Percentiles rank a stretch among this genome's conserved stretches.
phyloP scores from a whole-genome alignment of 2,113 vertebrate genomes.

The Macquaria australasica region DNA sequence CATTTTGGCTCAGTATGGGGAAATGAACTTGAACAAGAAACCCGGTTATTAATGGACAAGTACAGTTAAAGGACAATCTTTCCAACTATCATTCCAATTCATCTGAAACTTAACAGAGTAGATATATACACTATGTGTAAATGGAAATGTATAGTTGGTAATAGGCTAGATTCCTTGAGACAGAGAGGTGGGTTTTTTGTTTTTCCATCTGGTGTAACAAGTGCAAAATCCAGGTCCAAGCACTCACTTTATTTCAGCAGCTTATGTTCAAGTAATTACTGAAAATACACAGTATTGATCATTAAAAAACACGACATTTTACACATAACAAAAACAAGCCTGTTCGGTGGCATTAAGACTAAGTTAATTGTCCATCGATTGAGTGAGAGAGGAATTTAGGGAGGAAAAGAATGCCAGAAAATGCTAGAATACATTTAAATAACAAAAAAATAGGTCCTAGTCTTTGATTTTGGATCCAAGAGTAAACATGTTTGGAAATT shows the following conservation, averaged over 20 bases:
- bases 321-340: slow-evolving; percentile 49
- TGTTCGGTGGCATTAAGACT: slow-evolving; percentile 52
- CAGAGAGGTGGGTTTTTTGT: not conserved
- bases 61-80: slow-evolving; percentile 18
- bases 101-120: slow-evolving; percentile 10
- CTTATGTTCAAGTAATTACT: slow-evolving; percentile 45
- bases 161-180: not conserved
- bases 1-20: slow-evolving; percentile 1
- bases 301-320: slow-evolving; percentile 72
- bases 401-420: slow-evolving; percentile 58
- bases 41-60: slow-evolving; percentile 5
- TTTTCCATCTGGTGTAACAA: slow-evolving; percentile 8
- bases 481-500: slow-evolving; percentile 66
- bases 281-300: slow-evolving; percentile 65
- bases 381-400: slow-evolving; percentile 47
- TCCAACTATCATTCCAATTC: not conserved
- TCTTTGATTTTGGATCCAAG: slow-evolving; percentile 63
- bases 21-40: slow-evolving; percentile 23
- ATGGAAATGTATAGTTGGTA: slow-evolving; percentile 17
- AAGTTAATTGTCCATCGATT: slow-evolving; percentile 66
- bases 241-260: slow-evolving; percentile 1
- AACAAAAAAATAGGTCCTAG: slow-evolving; percentile 48
- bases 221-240: slow-evolving; percentile 6
- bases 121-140: not conserved
- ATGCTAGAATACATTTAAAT: slow-evolving; percentile 43